Percentiles rank a stretch among this genome's conserved stretches.
These are phyloP conservation scores for Lepeophtheirus nordmannii DNA, from an alignment of 2,888 invertebrate genomes.

Conservation along the genomic window DNA sequence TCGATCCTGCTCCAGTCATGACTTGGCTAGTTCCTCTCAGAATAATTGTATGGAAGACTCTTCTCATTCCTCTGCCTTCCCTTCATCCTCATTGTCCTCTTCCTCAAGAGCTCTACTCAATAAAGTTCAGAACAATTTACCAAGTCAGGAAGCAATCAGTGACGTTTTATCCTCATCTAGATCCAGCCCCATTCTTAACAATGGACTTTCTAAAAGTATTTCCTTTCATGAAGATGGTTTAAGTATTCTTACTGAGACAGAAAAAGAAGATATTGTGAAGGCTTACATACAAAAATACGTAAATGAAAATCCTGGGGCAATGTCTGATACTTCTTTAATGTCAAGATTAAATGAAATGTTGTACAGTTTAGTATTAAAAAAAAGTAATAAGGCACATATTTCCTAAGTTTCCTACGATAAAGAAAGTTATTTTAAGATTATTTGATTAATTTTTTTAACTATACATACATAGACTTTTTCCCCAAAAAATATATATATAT, in stretches of 20 bases:
- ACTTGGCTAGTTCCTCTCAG: background rate
- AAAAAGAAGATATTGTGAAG: background rate
- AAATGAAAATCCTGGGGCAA: slow-evolving; percentile 1
- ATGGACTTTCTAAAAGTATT: background rate
- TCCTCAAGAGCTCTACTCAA: background rate
- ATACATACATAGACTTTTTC: too few species aligned
- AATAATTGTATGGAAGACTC: background rate
- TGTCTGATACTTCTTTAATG: slow-evolving; percentile 12
- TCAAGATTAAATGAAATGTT: background rate
- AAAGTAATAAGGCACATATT: slow-evolving; percentile 2
- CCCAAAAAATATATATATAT: too few species aligned
- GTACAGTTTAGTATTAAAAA: background rate
- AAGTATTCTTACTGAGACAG: background rate
- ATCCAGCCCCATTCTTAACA: background rate
- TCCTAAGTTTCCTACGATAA: too few species aligned
- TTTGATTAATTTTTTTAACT: too few species aligned
- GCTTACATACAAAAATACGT: background rate
- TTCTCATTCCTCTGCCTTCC: background rate
- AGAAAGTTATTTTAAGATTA: too few species aligned
- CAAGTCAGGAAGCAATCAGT: background rate
- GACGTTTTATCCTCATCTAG: background rate
- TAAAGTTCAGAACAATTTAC: background rate
- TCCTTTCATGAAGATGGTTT: background rate
- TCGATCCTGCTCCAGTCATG: background rate
- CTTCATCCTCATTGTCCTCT: background rate